These are phyloP conservation scores for Acrocera orbiculus DNA, from an alignment of 2,888 invertebrate species.

Conservation along the genomic window DNA sequence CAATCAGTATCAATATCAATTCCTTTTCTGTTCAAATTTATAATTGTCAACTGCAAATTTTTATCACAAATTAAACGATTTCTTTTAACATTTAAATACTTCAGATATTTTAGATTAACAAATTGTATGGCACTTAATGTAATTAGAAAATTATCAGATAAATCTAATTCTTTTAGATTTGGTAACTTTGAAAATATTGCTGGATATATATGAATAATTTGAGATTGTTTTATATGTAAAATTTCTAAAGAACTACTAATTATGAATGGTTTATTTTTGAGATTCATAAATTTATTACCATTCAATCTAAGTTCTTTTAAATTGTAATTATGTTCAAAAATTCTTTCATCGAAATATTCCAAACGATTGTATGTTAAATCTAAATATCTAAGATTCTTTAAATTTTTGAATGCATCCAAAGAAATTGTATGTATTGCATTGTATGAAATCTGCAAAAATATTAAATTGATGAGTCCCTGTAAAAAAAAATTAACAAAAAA, in stretches of 20 bases:
- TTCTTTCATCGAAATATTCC: slow-evolving; percentile 33
- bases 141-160: slow-evolving; percentile 43
- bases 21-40: slow-evolving; percentile 16
- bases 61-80: slow-evolving; percentile 41
- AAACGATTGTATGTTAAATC: slow-evolving; percentile 45
- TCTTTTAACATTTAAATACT: slow-evolving; percentile 35
- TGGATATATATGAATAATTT: slow-evolving; percentile 36
- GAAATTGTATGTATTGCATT: slow-evolving; percentile 46
- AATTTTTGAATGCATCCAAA: slow-evolving; percentile 38
- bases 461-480: too few relatives aligned
- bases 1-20: too few relatives aligned
- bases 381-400: slow-evolving; percentile 34
- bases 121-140: slow-evolving; percentile 35
- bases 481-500: too few relatives aligned
- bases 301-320: slow-evolving; percentile 40
- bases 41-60: slow-evolving; percentile 19
- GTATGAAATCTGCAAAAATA: too few relatives aligned
- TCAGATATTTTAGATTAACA: slow-evolving; percentile 33
- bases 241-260: slow-evolving; percentile 37
- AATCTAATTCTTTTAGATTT: slow-evolving; percentile 37
- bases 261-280: slow-evolving; percentile 38
- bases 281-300: slow-evolving; percentile 40
- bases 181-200: slow-evolving; percentile 37
- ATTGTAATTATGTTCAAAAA: slow-evolving; percentile 38
- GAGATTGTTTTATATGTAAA: slow-evolving; percentile 40